Conservation (phyloP, 2,113 vertebrate species). For the Eurystomus gularis region DNA sequence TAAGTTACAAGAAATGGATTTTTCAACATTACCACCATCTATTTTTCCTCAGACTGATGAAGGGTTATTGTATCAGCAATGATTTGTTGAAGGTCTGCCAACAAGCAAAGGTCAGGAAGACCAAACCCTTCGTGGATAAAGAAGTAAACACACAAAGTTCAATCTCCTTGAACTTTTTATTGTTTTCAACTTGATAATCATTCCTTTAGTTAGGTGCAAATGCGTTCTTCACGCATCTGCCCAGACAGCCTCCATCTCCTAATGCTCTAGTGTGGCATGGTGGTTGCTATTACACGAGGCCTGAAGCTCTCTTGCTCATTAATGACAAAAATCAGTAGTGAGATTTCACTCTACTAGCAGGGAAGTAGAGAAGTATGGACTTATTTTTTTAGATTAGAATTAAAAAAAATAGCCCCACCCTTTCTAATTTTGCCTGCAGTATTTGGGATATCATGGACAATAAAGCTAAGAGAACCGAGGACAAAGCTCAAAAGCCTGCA, state of each 20-base stretch:
- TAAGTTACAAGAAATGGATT: not conserved
- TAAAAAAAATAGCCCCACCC: not conserved
- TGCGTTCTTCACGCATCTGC: not conserved
- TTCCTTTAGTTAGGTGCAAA: not conserved
- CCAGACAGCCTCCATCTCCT: not conserved
- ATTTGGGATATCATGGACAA: not conserved
- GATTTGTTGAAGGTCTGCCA: conserved; percentile 3
- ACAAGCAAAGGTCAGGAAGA: not conserved
- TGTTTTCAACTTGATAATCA: not conserved
- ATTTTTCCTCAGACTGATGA: not conserved
- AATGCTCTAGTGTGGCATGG: not conserved
- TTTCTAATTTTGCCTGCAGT: not conserved
- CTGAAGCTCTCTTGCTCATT: not conserved
- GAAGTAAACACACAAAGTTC: not conserved
- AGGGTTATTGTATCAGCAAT: not conserved
- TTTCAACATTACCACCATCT: not conserved
- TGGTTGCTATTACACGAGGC: not conserved
- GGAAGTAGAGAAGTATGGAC: not conserved
- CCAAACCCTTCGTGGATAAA: not conserved
- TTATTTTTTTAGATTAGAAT: not conserved
- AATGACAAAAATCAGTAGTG: not conserved
- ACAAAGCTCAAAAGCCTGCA: not conserved
- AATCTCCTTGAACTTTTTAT: not conserved
- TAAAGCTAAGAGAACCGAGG: not conserved
- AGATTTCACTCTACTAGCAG: not conserved